phyloP scores from a whole-genome alignment of 2,888 invertebrate genomes.

The Enchytraeus crypticus region DNA sequence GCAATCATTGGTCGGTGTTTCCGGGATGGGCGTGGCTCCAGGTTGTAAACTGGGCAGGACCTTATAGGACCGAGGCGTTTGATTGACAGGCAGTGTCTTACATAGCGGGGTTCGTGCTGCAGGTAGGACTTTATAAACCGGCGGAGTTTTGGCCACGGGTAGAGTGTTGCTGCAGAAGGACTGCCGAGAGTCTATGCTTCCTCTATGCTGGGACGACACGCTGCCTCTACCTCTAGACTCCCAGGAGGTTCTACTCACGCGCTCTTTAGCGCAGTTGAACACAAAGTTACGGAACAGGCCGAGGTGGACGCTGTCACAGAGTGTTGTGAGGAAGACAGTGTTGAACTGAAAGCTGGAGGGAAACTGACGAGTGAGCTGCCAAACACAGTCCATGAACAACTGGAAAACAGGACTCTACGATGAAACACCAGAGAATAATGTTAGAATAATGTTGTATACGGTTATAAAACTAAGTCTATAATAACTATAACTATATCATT shows the following conservation, averaged over 20 bases:
- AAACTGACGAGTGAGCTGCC: conserved; percentile 81
- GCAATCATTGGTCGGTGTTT: not conserved
- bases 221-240: no score
- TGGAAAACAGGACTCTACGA: conserved; percentile 75
- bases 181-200: no score
- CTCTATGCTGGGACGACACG: no score
- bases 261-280: conserved; percentile 74
- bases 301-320: conserved; percentile 82
- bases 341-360: conserved; percentile 83
- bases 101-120: conserved; percentile 27
- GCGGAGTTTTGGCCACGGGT: not conserved
- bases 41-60: no score
- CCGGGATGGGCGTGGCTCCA: no score
- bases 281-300: conserved; percentile 87
- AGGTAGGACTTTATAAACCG: not conserved
- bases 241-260: no score
- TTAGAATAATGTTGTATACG: not conserved
- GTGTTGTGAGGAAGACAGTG: conserved; percentile 78
- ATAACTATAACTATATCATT: not conserved
- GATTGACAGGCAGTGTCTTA: no score
- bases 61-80: no score
- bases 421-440: not conserved
- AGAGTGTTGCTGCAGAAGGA: not conserved
- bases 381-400: conserved; percentile 82
- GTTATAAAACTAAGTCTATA: not conserved